Conservation (phyloP, 2,797 vertebrate genomes). For the Danio tinwini region DNA sequence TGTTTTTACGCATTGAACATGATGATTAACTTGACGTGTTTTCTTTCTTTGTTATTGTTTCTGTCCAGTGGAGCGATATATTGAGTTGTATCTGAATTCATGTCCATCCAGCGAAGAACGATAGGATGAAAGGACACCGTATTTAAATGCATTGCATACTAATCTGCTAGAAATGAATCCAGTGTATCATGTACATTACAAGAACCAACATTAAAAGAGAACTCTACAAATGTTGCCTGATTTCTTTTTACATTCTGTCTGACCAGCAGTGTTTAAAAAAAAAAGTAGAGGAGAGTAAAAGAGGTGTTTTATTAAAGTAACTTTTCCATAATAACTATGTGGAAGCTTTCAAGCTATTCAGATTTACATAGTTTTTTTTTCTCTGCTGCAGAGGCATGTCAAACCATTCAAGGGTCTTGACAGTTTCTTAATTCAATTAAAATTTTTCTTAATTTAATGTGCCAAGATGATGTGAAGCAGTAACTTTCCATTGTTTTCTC, state of each 20-base stretch:
- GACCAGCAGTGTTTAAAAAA: neutral
- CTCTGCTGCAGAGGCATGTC: no score
- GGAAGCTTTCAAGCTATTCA: no score
- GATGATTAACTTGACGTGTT: neutral
- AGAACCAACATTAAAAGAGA: conserved; percentile 8
- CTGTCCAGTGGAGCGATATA: conserved; percentile 79
- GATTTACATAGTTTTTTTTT: no score
- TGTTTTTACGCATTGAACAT: neutral
- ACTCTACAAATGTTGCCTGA: neutral
- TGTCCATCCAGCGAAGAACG: neutral
- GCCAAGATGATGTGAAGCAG: no score
- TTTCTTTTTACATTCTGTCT: neutral
- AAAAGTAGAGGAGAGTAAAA: neutral
- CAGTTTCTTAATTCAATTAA: no score
- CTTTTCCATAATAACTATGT: no score
- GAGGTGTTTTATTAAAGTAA: no score
- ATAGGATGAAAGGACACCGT: conserved; percentile 18
- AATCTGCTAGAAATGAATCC: neutral
- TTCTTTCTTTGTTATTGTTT: neutral
- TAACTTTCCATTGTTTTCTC: no score
- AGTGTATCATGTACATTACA: neutral
- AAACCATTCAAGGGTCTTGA: no score
- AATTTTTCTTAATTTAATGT: no score
- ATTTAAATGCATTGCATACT: neutral
- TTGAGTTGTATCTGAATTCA: conserved; percentile 90